phyloP scores from a whole-genome alignment of 1,140 invertebrate species.

The Drosophila pachea region DNA sequence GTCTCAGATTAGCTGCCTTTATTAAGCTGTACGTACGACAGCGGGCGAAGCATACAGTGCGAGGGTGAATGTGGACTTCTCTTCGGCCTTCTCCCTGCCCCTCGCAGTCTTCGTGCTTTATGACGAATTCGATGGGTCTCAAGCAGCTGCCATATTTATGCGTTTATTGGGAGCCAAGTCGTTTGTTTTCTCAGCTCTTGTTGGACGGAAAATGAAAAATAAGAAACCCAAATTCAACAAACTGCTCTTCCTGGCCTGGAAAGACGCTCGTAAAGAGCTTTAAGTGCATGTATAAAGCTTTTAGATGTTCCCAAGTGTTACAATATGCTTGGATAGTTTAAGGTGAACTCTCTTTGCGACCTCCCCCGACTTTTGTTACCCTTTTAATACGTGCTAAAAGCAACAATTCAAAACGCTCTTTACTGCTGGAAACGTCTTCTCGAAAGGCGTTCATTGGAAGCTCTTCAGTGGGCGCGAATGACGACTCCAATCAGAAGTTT shows the following conservation, averaged over 20 bases:
- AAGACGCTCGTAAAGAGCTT: constrained; percentile 17
- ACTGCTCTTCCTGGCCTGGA: not conserved
- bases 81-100: not conserved
- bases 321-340: constrained; percentile 8
- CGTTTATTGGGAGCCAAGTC: constrained; percentile 54
- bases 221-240: constrained; percentile 13
- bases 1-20: constrained; percentile 53
- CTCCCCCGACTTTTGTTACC: not conserved
- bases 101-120: constrained; percentile 23
- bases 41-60: not conserved
- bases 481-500: too few species aligned
- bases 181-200: constrained; percentile 28
- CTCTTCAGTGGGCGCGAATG: not conserved
- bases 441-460: not conserved
- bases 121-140: constrained; percentile 45
- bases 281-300: constrained; percentile 32
- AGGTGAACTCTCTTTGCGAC: not conserved
- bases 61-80: not conserved
- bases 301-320: constrained; percentile 13
- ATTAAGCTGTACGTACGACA: constrained; percentile 37
- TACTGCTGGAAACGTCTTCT: too few species aligned
- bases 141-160: constrained; percentile 52
- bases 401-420: not conserved
- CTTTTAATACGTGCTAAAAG: constrained; percentile 21
- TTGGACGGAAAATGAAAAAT: not conserved